Evolutionary conservation across 2,797 vertebrate species (phyloP).

Genomic region (Allobates femoralis): DNA sequence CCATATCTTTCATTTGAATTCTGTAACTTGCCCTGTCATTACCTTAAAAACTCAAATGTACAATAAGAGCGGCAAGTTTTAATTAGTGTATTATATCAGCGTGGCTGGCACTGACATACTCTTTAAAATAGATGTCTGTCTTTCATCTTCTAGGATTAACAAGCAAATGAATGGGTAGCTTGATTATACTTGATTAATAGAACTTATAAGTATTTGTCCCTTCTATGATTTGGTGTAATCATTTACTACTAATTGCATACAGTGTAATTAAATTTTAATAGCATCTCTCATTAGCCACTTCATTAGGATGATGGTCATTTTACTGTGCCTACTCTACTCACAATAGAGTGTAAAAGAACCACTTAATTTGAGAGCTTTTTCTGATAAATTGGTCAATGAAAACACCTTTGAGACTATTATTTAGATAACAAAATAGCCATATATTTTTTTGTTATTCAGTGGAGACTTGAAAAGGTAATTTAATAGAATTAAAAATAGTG

Average conservation of each 20-base stretch:
- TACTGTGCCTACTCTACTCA: conserved; percentile 16
- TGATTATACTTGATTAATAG: conserved; percentile 53
- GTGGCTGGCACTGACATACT: background rate
- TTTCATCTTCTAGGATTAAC: conserved; percentile 39
- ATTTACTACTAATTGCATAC: conserved; percentile 49
- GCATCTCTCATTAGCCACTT: conserved; percentile 47
- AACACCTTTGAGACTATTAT: conserved; percentile 11
- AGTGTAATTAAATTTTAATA: conserved; percentile 50
- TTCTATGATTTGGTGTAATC: conserved; percentile 36
- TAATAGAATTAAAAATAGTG: background rate
- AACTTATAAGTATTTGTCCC: conserved; percentile 46
- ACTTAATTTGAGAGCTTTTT: conserved; percentile 31
- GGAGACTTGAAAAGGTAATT: background rate
- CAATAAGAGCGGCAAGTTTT: background rate
- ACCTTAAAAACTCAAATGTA: background rate
- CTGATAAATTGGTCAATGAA: conserved; percentile 28
- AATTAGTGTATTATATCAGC: conserved; percentile 14
- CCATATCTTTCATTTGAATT: background rate
- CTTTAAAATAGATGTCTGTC: background rate
- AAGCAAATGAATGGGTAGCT: conserved; percentile 45
- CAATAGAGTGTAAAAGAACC: conserved; percentile 35
- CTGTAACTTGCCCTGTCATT: background rate
- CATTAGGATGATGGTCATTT: conserved; percentile 54
- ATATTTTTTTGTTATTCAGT: background rate
- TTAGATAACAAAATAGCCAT: background rate